Conservation (phyloP, 2,113 vertebrate genomes). For the Hippocampus comes region DNA sequence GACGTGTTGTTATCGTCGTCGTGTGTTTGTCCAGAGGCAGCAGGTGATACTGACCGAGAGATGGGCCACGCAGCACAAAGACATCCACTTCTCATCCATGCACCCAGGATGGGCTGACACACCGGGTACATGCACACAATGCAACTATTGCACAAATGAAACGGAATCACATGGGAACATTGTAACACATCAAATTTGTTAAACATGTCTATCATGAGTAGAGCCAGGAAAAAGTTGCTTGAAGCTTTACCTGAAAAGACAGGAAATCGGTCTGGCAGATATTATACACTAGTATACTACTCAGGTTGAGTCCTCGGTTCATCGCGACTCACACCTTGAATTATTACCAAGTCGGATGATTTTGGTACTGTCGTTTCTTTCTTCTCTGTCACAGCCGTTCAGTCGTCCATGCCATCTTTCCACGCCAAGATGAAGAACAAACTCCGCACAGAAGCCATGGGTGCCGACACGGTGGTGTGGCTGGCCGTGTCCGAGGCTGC, state of each 20-base stretch:
- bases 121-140: conserved; percentile 62
- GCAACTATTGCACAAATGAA: neutral
- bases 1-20: conserved; percentile 6
- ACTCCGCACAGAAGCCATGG: conserved; percentile 77
- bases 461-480: conserved; percentile 78
- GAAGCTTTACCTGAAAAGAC: no score
- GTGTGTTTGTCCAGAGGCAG: conserved; percentile 70
- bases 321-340: neutral
- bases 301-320: neutral
- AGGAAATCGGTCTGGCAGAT: no score
- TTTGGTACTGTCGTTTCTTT: neutral
- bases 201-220: no score
- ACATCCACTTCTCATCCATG: conserved; percentile 81
- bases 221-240: no score
- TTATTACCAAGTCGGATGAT: neutral
- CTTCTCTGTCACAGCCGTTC: conserved; percentile 62
- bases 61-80: conserved; percentile 71
- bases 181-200: no score
- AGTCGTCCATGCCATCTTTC: conserved; percentile 75
- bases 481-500: conserved; percentile 63
- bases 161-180: neutral
- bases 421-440: conserved; percentile 74
- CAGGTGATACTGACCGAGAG: conserved; percentile 80
- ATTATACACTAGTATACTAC: no score
- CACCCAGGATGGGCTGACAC: conserved; percentile 83